A percentile compares a stretch with the other conserved stretches of the same genome.
These are phyloP conservation scores for Brachyhypopomus gauderio DNA, from an alignment of 2,113 vertebrate genomes.

Conservation along the genomic window DNA sequence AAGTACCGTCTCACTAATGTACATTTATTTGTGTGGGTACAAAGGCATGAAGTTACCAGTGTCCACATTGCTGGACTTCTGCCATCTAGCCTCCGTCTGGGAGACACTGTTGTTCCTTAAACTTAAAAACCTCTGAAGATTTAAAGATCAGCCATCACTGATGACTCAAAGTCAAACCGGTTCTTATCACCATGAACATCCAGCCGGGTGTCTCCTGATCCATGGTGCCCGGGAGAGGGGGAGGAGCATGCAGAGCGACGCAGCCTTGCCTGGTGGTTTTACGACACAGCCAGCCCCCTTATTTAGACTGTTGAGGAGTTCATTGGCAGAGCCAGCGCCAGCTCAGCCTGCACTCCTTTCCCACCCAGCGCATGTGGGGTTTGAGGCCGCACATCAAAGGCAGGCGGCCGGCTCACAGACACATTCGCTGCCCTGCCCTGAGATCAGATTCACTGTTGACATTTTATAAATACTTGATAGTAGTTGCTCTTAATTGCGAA, in stretches of 20 bases:
- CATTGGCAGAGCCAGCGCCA: constrained; percentile 37
- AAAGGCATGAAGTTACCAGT: background rate
- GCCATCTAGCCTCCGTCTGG: too few relatives aligned
- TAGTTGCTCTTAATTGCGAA: background rate
- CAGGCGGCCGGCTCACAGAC: background rate
- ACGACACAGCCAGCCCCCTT: constrained; percentile 31
- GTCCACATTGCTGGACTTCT: too few relatives aligned
- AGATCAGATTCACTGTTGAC: background rate
- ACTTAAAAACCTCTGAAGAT: background rate
- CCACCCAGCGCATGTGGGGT: background rate
- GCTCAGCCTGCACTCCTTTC: constrained; percentile 43
- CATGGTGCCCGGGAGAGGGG: constrained; percentile 51
- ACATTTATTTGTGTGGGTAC: background rate
- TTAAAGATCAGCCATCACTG: background rate
- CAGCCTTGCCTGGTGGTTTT: constrained; percentile 35
- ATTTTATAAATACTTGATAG: background rate
- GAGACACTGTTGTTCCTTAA: too few relatives aligned
- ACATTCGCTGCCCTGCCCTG: background rate
- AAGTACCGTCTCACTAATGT: background rate
- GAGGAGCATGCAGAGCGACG: constrained; percentile 47
- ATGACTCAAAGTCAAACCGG: background rate
- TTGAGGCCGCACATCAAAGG: background rate
- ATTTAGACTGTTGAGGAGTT: constrained; percentile 46
- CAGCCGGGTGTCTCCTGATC: background rate
- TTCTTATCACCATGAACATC: background rate